Base-by-base conservation (phyloP, 2,797 vertebrate genomes). In the Phalloptychus januarius region DNA sequence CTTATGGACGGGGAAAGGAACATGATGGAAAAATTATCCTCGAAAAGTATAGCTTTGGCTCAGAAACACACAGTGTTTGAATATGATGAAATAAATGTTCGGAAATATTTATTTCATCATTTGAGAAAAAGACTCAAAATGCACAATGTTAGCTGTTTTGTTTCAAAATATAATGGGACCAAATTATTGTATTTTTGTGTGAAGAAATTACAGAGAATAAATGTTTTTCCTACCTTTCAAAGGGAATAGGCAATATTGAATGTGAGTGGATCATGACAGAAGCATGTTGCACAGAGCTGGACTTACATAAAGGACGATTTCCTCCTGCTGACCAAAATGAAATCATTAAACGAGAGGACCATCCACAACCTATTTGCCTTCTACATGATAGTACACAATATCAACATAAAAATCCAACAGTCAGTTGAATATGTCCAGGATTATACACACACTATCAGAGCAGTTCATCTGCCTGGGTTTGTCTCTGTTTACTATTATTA, bases 1-100 rank as follows among this genome's bases (percentile, higher is more conserved):
- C 91, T 92, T 93, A 90, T 93, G 93, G 92, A 91, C 87, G 85
- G 83, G 83, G 67, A 85, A 76, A 72, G 54, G 76, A 85, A 85
- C 81, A 84, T 31, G 71, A 90, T 85, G 85, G 77, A 63, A 70
- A 88, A 90, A 92, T 92, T 80, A 89, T 89, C 85, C 74, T 88
- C 77, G n/a, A 77, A 67, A 83, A 93, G 90, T 82, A 72, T 58
- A 77, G 71, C 31, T 85, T 89, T 81, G 81, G 86, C 67, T 73
- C 72, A 83, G 72, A 65, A 61, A 81, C 72, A 72, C 25, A 23
- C 44, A 80, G 69, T 78, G 74, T 50, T n/a, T 4, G 23, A 45
- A 3, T 28, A 82, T 80, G 76, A 72, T 56, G 69, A 79, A 85
- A 77, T 40, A 77, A 71, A 31, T 42, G 50, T 56, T 33, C 76